Evolutionary conservation across 1,140 invertebrate genomes (phyloP), one percentile per base, ranked within the genome.

Genomic region (Andrena cerasifolii): DNA sequence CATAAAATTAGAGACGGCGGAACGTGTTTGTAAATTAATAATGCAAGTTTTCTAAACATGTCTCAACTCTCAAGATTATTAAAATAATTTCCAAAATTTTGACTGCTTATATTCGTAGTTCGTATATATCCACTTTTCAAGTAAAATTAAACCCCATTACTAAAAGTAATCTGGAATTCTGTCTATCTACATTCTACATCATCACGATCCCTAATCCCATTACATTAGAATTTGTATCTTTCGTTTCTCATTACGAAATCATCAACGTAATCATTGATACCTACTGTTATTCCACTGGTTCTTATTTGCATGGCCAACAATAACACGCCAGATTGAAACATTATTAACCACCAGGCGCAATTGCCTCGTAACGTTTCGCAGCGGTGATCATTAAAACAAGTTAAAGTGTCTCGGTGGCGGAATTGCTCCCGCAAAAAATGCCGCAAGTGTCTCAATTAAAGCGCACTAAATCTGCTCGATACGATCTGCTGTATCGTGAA

Each of bases 391-490:
- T 51, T 21, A 16, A 40, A 54, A 2, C 21, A 43, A 70, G 40
- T 75, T 75, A 47, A 65, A 62, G 31, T 62, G 61, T 79, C 68
- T 79, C 56, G 33, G 36, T n/a, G 24, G 31, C 1, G 36, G 14
- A 49, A 28, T 58, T 63, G n/a, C 28, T 28, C 36, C 36, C 24
- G 43, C 49, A 65, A 49, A 71, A 77, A 77, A 3, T 31, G 8
- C 56, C 26, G 43, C 47, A 83, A 73, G 36, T 72, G 54, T 47
- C 47, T 74, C 82, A 70, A 83, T 83, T 74, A 78, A 79, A 49
- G 45, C 51, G 68, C 63, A 79, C 36, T 74, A 70, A 79, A 82
- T 83, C 54, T 70, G 36, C 51, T 49, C 18, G 80, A 79, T 83
- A 76, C 59, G 67, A 83, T 83, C 82, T 79, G 43, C 18, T 72